A percentile compares a stretch with the other conserved stretches of the same genome.
phyloP scores from a whole-genome alignment of 2,113 vertebrate species.

The Oncorhynchus tshawytscha region DNA sequence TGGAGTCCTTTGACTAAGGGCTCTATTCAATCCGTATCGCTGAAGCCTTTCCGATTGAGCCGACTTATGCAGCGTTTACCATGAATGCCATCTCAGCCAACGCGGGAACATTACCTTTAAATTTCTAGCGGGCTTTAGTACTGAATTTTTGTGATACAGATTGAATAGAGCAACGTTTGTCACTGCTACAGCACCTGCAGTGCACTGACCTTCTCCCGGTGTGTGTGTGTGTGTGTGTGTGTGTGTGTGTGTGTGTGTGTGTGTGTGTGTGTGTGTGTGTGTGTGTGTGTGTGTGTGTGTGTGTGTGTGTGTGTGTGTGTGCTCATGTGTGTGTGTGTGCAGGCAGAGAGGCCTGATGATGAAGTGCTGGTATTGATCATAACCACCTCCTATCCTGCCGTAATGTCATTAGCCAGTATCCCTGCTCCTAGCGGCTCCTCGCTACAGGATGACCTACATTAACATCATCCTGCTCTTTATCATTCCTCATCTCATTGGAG shows the following conservation, averaged over 20 bases:
- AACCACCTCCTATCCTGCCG: background rate
- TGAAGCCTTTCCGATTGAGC: too few relatives aligned
- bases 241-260: background rate
- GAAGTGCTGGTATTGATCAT: conserved; percentile 21
- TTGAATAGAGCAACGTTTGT: too few relatives aligned
- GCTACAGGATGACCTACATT: background rate
- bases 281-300: background rate
- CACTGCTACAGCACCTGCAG: background rate
- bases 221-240: background rate
- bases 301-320: background rate
- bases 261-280: background rate
- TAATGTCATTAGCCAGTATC: conserved; percentile 18
- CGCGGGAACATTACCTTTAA: background rate
- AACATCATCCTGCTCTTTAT: background rate
- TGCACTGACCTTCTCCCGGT: conserved; percentile 13
- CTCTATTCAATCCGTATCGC: too few relatives aligned
- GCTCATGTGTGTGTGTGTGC: background rate
- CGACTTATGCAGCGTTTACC: too few relatives aligned
- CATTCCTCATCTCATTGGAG: background rate
- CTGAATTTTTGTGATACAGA: too few relatives aligned
- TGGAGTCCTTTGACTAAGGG: background rate
- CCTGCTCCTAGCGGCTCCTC: background rate
- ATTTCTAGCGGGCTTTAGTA: too few relatives aligned
- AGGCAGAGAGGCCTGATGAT: conserved; percentile 1
- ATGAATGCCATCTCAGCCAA: background rate